Percentiles rank a stretch among this genome's conserved stretches.
Evolutionary conservation across 2,888 invertebrate species (phyloP).

Genomic region (Ophioninae sp.): DNA sequence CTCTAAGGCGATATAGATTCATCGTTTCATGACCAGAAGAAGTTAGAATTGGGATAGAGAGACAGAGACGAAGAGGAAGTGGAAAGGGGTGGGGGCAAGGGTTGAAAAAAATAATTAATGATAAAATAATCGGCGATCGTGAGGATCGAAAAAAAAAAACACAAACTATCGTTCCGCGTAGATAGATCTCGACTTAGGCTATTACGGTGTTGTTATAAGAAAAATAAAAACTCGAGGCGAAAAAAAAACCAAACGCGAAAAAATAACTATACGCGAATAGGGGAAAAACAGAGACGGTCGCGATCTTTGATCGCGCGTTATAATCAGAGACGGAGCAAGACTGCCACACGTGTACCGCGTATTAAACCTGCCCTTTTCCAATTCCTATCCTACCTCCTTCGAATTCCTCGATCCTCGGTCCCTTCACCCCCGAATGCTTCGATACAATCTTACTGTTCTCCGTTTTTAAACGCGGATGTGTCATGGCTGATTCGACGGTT

Average conservation of each 20-base stretch:
- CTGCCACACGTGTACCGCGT: slow-evolving; percentile 59
- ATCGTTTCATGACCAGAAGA: slow-evolving; percentile 1
- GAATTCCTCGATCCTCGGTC: slow-evolving; percentile 8
- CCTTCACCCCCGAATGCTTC: slow-evolving; percentile 5
- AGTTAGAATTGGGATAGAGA: background rate
- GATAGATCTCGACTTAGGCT: slow-evolving; percentile 46
- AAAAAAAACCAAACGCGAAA: background rate
- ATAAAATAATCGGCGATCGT: slow-evolving; percentile 32
- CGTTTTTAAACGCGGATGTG: background rate
- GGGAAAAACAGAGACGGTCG: slow-evolving; percentile 28
- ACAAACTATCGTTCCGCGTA: slow-evolving; percentile 28
- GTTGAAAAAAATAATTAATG: slow-evolving; percentile 1
- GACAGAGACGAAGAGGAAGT: background rate
- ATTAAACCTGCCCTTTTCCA: slow-evolving; percentile 21
- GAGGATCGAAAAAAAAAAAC: slow-evolving; percentile 24
- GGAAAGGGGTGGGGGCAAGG: background rate
- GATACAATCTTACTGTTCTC: background rate
- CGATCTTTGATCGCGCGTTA: slow-evolving; percentile 49
- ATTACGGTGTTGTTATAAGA: slow-evolving; percentile 35
- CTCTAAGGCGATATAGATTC: slow-evolving; percentile 8
- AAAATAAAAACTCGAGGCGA: slow-evolving; percentile 5
- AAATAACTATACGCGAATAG: background rate
- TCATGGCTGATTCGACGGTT: background rate
- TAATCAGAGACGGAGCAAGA: slow-evolving; percentile 57
- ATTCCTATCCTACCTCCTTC: slow-evolving; percentile 5